These are phyloP conservation scores for Vireo griseus DNA, from an alignment of 2,797 vertebrate species.

Conservation along the genomic window DNA sequence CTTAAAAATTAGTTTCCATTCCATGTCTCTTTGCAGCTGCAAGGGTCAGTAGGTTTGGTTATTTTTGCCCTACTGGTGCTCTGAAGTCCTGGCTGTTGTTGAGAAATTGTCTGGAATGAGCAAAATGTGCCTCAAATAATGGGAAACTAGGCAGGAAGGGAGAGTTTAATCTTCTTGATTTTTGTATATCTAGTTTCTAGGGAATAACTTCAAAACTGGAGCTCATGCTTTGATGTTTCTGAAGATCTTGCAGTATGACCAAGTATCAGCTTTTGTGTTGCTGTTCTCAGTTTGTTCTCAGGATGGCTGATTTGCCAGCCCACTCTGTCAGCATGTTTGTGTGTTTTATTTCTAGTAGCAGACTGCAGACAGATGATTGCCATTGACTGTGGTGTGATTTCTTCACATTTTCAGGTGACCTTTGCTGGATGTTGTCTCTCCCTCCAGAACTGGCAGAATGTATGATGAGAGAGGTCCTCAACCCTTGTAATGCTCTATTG, in stretches of 20 bases:
- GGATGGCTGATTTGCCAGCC: neutral
- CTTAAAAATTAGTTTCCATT: neutral
- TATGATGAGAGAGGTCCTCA: neutral
- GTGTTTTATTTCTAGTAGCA: neutral
- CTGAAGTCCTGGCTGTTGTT: neutral
- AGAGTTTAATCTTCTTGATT: neutral
- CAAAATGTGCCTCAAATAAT: neutral
- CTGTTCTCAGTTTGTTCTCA: neutral
- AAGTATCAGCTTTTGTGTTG: neutral
- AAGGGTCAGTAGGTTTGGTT: neutral
- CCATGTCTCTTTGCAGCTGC: neutral
- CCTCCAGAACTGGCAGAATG: neutral
- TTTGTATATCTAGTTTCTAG: neutral
- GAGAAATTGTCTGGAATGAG: neutral
- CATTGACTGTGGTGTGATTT: neutral
- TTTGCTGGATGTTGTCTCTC: neutral
- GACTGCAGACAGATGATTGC: neutral
- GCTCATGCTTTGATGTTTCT: neutral
- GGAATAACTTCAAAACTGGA: neutral
- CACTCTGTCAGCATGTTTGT: neutral
- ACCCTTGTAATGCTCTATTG: fast-evolving
- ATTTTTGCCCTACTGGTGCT: neutral
- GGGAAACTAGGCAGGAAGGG: neutral
- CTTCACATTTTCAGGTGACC: neutral
- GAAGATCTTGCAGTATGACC: neutral